These are phyloP conservation scores for Mesorhabditis belari DNA, from an alignment of 2,888 invertebrate genomes.

Conservation along the genomic window DNA sequence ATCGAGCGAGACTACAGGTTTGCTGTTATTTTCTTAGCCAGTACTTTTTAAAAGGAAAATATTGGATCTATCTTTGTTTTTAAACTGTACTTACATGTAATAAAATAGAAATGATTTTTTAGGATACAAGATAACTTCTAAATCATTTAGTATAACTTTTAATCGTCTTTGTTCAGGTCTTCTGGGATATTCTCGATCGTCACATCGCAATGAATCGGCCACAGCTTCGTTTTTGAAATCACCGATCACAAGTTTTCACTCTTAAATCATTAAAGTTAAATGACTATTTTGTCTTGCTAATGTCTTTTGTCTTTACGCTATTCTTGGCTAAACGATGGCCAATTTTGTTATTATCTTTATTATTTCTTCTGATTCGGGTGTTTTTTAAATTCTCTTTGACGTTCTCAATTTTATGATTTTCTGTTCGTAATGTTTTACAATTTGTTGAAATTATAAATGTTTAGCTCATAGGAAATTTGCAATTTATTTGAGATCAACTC, in stretches of 20 bases:
- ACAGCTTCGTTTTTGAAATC: slow-evolving; percentile 68
- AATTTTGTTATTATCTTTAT: background rate
- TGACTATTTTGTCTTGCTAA: background rate
- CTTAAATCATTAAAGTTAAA: no score
- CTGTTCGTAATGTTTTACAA: background rate
- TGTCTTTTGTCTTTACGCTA: background rate
- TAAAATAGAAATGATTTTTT: no score
- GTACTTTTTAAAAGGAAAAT: no score
- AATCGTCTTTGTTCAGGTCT: slow-evolving; percentile 80
- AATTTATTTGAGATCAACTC: no score
- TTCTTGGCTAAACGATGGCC: no score
- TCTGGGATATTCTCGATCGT: slow-evolving; percentile 95
- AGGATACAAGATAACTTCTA: no score
- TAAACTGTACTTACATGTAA: background rate
- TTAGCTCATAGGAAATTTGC: background rate
- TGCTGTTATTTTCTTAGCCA: no score
- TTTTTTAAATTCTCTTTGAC: background rate
- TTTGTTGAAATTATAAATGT: background rate
- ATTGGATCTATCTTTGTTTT: background rate
- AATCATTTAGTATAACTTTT: no score
- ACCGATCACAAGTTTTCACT: background rate
- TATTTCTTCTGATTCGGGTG: background rate
- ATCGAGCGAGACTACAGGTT: no score
- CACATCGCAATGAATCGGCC: slow-evolving; percentile 81
- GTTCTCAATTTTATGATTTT: background rate